A percentile compares a stretch with the other conserved stretches of the same genome.
Evolutionary conservation across 2,113 vertebrate species (phyloP).

Genomic region (Piaya cayana): DNA sequence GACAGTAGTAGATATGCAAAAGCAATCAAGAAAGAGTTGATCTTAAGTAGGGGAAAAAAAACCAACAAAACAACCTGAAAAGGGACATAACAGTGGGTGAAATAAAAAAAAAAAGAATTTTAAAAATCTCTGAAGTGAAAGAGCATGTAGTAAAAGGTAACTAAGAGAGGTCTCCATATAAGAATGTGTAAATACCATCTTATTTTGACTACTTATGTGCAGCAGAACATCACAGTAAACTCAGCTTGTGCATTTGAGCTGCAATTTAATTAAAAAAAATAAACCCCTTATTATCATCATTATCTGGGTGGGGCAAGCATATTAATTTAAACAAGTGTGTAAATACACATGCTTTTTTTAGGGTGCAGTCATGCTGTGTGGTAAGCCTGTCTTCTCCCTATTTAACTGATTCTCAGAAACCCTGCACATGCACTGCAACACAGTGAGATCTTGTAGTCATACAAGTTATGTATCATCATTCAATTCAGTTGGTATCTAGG

Average conservation of each 20-base stretch:
- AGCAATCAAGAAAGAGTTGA: background rate
- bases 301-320: background rate
- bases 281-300: background rate
- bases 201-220: background rate
- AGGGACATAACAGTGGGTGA: background rate
- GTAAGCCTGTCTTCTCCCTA: background rate
- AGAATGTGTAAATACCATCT: background rate
- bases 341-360: conserved; percentile 14
- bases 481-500: background rate
- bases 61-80: background rate
- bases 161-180: background rate
- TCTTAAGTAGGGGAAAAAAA: background rate
- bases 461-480: conserved; percentile 17
- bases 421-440: background rate
- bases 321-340: conserved; percentile 2
- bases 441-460: fast-evolving
- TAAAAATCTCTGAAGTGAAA: background rate
- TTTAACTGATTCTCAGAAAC: conserved; percentile 21
- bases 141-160: background rate
- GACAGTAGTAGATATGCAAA: background rate
- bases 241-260: background rate
- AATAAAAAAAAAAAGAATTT: background rate
- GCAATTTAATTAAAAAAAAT: conserved; percentile 10
- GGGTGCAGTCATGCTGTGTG: background rate
- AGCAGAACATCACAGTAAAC: background rate